A percentile compares a stretch with the other conserved stretches of the same genome.
These are phyloP conservation scores for Neomorphus geoffroyi DNA, from an alignment of 2,797 vertebrate species.

Conservation along the genomic window DNA sequence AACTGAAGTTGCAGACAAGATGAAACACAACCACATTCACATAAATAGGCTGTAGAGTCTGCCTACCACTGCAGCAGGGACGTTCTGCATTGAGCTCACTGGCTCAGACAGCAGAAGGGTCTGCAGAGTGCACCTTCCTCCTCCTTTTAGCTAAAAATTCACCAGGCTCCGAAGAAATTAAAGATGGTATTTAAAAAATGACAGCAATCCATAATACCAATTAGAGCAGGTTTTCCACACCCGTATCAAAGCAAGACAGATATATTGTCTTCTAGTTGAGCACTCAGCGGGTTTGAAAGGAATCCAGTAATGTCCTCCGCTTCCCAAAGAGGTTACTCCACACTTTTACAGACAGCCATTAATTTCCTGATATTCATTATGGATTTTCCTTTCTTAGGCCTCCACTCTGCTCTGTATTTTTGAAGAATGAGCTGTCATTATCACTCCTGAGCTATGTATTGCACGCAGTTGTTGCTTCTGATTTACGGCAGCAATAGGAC, in stretches of 20 bases:
- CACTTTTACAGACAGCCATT: neutral
- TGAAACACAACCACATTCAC: neutral
- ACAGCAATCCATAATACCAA: neutral
- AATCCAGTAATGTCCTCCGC: neutral
- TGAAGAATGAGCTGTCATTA: neutral
- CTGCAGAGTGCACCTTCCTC: neutral
- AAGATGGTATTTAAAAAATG: neutral
- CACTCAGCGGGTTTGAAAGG: neutral
- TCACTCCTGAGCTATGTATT: neutral
- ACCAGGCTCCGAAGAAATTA: neutral
- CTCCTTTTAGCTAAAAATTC: neutral
- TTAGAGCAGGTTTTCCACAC: neutral
- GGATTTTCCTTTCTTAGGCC: neutral
- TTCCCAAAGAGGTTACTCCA: neutral
- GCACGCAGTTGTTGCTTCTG: neutral
- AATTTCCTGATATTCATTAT: neutral
- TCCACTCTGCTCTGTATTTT: neutral
- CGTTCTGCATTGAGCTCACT: rapidly evolving
- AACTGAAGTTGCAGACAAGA: neutral
- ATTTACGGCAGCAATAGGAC: neutral
- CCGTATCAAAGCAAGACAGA: neutral
- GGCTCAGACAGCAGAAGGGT: rapidly evolving
- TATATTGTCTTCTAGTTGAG: neutral
- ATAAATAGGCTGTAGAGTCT: neutral
- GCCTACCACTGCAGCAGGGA: neutral